Percentiles rank a stretch among this genome's conserved stretches.
Conservation (phyloP, 2,113 vertebrate species). For the Coptodon bakossiorum region DNA sequence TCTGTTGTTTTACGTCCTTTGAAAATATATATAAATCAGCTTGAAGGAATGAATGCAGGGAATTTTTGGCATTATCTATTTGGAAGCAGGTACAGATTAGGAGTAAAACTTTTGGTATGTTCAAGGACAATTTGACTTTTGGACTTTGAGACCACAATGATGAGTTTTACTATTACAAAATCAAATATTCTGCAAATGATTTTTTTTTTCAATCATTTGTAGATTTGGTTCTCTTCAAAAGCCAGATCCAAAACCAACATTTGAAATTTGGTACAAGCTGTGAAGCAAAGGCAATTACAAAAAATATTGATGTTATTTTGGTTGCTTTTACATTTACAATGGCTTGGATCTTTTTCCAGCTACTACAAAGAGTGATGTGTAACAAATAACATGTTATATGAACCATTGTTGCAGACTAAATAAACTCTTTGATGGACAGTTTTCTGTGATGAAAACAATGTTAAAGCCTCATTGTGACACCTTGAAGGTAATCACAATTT, state of each 20-base stretch:
- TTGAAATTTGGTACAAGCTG: neutral
- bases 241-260: neutral
- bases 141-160: neutral
- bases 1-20: neutral
- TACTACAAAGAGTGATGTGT: neutral
- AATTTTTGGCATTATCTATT: neutral
- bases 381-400: neutral
- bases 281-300: neutral
- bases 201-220: neutral
- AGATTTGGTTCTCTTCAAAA: neutral
- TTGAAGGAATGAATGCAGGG: neutral
- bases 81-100: neutral
- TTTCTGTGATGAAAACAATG: neutral
- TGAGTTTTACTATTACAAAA: neutral
- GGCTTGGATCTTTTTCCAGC: neutral
- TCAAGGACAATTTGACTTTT: neutral
- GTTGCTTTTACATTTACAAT: neutral
- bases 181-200: neutral
- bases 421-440: neutral
- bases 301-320: neutral
- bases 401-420: neutral
- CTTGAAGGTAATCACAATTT: neutral
- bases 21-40: neutral
- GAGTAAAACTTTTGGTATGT: neutral
- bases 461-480: neutral